Percentiles rank a stretch among this genome's conserved stretches.
Evolutionary conservation across 2,113 vertebrate species (phyloP).

Genomic region (Nematolebias whitei): DNA sequence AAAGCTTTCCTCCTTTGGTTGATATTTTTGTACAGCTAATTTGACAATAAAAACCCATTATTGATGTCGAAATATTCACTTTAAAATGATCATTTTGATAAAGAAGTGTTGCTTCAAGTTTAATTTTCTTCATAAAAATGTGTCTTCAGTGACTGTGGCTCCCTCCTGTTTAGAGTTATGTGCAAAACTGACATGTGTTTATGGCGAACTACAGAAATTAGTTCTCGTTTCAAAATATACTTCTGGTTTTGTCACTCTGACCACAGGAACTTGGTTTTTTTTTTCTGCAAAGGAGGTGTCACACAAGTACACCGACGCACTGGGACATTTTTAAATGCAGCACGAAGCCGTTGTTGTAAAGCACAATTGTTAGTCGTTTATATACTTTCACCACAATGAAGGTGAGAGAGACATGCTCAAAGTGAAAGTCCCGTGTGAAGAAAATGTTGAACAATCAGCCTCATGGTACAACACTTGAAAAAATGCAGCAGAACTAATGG

Average conservation of each 20-base stretch:
- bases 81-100: conserved; percentile 30
- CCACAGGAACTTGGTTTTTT: conserved; percentile 21
- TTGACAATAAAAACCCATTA: conserved; percentile 1
- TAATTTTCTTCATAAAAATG: neutral
- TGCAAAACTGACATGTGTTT: neutral
- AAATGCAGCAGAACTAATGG: too few relatives aligned
- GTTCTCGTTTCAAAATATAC: conserved; percentile 42
- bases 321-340: neutral
- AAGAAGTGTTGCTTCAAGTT: neutral
- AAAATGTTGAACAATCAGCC: neutral
- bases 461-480: neutral
- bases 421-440: neutral
- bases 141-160: neutral
- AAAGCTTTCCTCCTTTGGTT: conserved; percentile 32
- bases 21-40: conserved; percentile 46
- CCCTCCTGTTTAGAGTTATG: neutral
- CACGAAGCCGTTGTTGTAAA: too few relatives aligned
- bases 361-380: too few relatives aligned
- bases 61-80: neutral
- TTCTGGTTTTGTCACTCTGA: conserved; percentile 41
- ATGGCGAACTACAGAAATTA: conserved; percentile 10
- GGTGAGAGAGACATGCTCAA: neutral
- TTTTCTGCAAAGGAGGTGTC: conserved; percentile 2
- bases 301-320: neutral
- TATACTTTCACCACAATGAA: neutral